Base-by-base conservation (phyloP, 2,797 vertebrate genomes). In the Hippoglossus hippoglossus region DNA sequence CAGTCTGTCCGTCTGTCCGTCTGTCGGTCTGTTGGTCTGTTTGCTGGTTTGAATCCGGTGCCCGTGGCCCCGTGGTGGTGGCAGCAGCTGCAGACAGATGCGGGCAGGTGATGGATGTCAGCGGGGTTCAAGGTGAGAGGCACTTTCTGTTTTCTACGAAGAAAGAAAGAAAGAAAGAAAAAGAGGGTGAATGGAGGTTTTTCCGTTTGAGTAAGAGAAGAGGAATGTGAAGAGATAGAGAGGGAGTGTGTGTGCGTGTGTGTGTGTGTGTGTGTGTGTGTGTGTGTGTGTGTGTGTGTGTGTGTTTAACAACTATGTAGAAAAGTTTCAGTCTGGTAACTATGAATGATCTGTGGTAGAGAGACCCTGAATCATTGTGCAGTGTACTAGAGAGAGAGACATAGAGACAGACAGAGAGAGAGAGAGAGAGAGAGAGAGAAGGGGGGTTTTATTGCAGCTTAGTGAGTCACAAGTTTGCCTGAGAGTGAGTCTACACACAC, bases 51-150 rank as follows among this genome's bases (percentile, higher is more conserved):
- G 44, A 19, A 16, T 46, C 44, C 44, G 18, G 6, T 5, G 15
- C 44, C 6, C 18, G 34, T 46, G 44, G 15, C 5, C 6, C 44
- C 4, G 41, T 5, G 16, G 34, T 36, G 34, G 34, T 54, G 25
- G 9, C 11, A 26, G 78, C 79, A 79, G 81, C 71, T 55, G 77
- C 77, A 50, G 80, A 51, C 73, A 56, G 72, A 90, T 91, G 90
- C 75, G 72, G 82, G 25, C 88, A 88, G 87, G 84, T 90, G 90
- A 90, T 91, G 90, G 84, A 84, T 62, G 78, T 73, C 74, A 76
- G 54, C 63, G 61, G 26, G 49, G 67, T 2, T 25, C 75, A 47
- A 88, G 90, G 88, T 90, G 80, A 87, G 84, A 0, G 39, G 49
- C 49, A 46, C 5, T 18, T 46, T 46, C 2, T 46, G 2, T 46